A percentile compares a stretch with the other conserved stretches of the same genome.
Evolutionary conservation across 2,888 invertebrate genomes (phyloP).

Genomic region (Cerceris ruficornis): DNA sequence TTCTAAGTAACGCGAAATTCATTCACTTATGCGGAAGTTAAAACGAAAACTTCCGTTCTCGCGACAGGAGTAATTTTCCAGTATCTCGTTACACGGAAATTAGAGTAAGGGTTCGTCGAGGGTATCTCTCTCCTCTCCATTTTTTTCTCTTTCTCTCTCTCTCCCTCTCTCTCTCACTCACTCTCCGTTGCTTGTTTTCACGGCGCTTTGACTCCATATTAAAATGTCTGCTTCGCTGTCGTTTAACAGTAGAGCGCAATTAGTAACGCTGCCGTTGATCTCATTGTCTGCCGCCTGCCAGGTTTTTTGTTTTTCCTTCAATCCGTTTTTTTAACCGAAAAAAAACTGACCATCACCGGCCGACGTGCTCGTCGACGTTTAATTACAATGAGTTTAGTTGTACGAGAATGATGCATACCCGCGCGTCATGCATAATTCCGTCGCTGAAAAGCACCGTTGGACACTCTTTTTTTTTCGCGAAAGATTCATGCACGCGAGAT

Average conservation of each 20-base stretch:
- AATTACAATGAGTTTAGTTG: conserved; percentile 17
- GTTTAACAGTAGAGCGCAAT: not conserved
- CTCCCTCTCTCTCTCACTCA: too few species aligned
- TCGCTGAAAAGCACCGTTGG: not conserved
- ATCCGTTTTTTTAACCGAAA: not conserved
- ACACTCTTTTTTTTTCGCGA: not conserved
- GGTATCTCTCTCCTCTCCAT: not conserved
- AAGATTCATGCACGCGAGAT: too few species aligned
- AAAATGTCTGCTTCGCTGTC: not conserved
- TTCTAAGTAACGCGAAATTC: too few species aligned
- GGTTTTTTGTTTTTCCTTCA: not conserved
- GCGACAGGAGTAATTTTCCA: not conserved
- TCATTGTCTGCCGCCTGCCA: not conserved
- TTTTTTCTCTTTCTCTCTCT: too few species aligned
- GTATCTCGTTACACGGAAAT: not conserved
- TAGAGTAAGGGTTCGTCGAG: not conserved
- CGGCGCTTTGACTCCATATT: not conserved
- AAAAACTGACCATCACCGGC: not conserved
- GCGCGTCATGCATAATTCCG: conserved; percentile 4
- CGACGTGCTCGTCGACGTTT: conserved; percentile 14
- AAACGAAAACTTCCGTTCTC: not conserved
- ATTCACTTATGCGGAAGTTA: too few species aligned
- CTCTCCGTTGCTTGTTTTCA: not conserved
- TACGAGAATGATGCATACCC: conserved; percentile 13
- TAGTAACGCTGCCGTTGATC: conserved; percentile 4